Evolutionary conservation across 2,797 vertebrate genomes (phyloP).

Genomic region (Sebastes oblongus): DNA sequence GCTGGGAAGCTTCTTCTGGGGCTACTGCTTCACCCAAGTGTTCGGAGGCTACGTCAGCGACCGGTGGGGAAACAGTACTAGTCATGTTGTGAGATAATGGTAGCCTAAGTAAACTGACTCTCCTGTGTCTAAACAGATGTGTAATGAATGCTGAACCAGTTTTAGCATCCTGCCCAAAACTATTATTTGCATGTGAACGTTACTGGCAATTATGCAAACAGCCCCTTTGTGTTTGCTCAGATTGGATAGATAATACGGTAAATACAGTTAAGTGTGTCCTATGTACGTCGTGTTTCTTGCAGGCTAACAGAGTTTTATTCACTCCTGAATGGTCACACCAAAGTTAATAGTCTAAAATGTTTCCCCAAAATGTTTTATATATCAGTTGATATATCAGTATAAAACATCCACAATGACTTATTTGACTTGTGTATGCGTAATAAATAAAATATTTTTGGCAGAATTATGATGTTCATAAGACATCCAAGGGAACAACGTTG

Average conservation of each 20-base stretch:
- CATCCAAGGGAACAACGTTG: neutral
- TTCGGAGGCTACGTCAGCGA: constrained; percentile 94
- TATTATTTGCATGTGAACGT: neutral
- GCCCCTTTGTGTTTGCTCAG: constrained; percentile 32
- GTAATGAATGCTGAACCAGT: neutral
- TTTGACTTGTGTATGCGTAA: neutral
- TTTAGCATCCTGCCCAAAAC: neutral
- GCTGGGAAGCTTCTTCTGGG: constrained; percentile 99
- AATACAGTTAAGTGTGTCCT: neutral
- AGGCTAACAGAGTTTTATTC: neutral
- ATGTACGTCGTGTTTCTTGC: neutral
- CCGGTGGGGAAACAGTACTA: constrained; percentile 66
- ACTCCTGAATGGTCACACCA: neutral
- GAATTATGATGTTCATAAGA: neutral
- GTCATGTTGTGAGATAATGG: neutral
- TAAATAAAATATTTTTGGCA: neutral
- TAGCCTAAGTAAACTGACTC: neutral
- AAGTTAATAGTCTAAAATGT: neutral
- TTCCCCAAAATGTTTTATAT: neutral
- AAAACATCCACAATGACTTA: neutral
- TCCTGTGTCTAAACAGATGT: neutral
- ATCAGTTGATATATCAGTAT: neutral
- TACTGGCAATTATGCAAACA: neutral
- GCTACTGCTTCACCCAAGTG: constrained; percentile 96
- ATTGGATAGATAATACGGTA: neutral